These are phyloP conservation scores for Lacanobia oleracea DNA, from an alignment of 2,888 invertebrate species.

Conservation along the genomic window DNA sequence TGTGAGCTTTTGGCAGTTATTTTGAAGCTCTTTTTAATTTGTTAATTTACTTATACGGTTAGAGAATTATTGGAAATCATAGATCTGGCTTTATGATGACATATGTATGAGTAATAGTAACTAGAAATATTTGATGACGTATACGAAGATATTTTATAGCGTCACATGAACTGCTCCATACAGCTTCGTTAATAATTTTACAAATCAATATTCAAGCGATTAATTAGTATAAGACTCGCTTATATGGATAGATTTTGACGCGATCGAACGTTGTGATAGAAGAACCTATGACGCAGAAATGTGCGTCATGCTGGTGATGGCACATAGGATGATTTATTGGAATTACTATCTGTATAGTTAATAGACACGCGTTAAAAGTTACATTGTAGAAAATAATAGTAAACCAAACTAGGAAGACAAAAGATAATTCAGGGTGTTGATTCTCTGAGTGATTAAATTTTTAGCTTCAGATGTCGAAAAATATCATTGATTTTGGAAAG, in stretches of 20 bases:
- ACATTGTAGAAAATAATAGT: background rate
- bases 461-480: background rate
- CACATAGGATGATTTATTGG: conserved; percentile 27
- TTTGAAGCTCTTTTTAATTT: background rate
- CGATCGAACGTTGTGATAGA: conserved; percentile 1
- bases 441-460: background rate
- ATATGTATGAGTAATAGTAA: background rate
- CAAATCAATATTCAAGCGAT: conserved; percentile 29
- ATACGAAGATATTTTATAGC: background rate
- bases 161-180: background rate
- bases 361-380: background rate
- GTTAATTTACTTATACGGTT: background rate
- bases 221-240: background rate
- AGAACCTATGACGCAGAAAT: conserved; percentile 34
- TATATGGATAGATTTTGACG: conserved; percentile 24
- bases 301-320: conserved; percentile 41
- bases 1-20: background rate
- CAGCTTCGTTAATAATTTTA: conserved; percentile 10
- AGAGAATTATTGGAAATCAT: conserved; percentile 4
- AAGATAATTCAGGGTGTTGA: background rate
- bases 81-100: background rate
- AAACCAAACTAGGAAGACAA: background rate
- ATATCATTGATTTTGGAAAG: background rate
- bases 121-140: conserved; percentile 18
- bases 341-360: conserved; percentile 18